A percentile compares a stretch with the other conserved stretches of the same genome.
Conservation (phyloP, 2,888 invertebrate species). For the Macaria liturata region DNA sequence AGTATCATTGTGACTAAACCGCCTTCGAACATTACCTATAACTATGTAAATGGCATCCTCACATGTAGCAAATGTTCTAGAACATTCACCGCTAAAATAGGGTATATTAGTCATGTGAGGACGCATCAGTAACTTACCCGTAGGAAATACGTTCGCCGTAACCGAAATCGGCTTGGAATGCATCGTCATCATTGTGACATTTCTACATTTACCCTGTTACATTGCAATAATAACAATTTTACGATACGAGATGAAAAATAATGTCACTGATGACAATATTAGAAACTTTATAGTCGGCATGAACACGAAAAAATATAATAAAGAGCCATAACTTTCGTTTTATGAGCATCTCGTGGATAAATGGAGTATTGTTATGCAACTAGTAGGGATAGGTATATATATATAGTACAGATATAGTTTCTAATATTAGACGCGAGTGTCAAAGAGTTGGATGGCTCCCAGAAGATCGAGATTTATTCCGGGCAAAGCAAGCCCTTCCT, state of each 20-base stretch:
- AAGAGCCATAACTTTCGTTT: conserved; percentile 16
- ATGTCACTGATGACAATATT: conserved; percentile 10
- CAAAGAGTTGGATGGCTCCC: conserved; percentile 58
- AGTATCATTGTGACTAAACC: too few species aligned
- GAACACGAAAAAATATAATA: conserved; percentile 17
- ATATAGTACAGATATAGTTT: conserved; percentile 19
- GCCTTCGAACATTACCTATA: too few species aligned
- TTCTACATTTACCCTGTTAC: not conserved
- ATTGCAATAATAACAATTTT: conserved; percentile 5
- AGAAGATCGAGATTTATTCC: conserved; percentile 46
- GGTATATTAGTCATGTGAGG: too few species aligned
- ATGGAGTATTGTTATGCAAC: conserved; percentile 34
- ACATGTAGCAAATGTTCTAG: too few species aligned
- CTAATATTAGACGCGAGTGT: conserved; percentile 51
- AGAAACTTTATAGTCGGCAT: conserved; percentile 18
- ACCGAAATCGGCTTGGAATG: too few species aligned
- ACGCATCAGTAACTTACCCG: too few species aligned
- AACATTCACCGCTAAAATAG: too few species aligned
- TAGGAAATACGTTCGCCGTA: too few species aligned
- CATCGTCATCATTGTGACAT: too few species aligned
- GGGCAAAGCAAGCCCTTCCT: conserved; percentile 45
- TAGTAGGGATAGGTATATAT: conserved; percentile 27
- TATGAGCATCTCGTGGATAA: conserved; percentile 8
- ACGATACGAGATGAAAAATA: conserved; percentile 3
- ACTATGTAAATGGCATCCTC: too few species aligned